Conservation (phyloP, 2,797 vertebrate genomes). For the Amblyraja radiata region DNA sequence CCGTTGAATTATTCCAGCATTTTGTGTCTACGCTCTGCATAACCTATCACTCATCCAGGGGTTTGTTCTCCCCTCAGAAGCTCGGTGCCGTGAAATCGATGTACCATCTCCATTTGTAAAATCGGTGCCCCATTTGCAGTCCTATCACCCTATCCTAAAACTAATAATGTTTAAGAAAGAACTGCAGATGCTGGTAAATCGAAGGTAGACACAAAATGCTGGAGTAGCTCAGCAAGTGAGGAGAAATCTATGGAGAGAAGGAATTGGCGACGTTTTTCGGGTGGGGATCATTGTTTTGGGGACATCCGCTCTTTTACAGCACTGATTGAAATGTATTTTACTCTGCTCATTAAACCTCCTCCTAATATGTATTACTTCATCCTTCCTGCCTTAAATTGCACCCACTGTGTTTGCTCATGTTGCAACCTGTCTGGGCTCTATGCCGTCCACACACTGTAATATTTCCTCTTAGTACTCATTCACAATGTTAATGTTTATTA, state of each 20-base stretch:
- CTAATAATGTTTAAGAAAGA: no score
- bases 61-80: neutral
- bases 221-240: no score
- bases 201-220: no score
- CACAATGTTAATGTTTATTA: neutral
- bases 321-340: neutral
- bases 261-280: no score
- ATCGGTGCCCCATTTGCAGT: neutral
- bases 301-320: no score
- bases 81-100: neutral
- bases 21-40: neutral
- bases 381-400: neutral
- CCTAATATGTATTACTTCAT: neutral
- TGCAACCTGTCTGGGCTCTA: neutral
- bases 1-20: no score
- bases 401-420: neutral
- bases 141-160: neutral
- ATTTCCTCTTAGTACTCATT: neutral
- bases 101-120: neutral
- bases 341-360: no score
- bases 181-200: no score
- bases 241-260: no score
- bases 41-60: neutral
- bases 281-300: no score
- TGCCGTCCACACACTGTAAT: neutral